Evolutionary conservation across 2,797 vertebrate species (phyloP).

Genomic region (Lepus oiostolus): DNA sequence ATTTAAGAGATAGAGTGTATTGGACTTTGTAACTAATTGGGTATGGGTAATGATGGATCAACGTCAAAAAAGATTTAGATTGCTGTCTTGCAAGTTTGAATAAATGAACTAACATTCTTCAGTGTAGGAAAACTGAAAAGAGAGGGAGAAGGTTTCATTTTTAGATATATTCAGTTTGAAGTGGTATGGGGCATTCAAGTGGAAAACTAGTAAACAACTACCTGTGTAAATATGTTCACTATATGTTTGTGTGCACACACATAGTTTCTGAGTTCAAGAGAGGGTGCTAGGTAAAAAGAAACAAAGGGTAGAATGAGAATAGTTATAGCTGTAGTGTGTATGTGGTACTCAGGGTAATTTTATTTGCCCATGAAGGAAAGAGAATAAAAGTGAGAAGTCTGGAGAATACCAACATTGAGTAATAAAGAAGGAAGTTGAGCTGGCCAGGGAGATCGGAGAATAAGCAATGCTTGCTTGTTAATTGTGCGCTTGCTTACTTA

Average conservation of each 20-base stretch:
- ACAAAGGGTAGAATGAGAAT: not conserved
- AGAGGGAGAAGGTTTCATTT: not conserved
- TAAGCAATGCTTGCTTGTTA: not conserved
- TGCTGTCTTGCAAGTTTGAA: not conserved
- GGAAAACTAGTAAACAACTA: not conserved
- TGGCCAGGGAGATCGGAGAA: not conserved
- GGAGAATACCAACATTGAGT: not conserved
- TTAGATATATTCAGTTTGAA: not conserved
- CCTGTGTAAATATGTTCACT: not conserved
- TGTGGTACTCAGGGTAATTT: not conserved
- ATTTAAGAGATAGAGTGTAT: not conserved
- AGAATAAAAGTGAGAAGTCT: not conserved
- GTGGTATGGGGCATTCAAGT: not conserved
- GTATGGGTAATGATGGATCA: not conserved
- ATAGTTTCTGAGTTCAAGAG: not conserved
- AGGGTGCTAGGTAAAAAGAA: not conserved
- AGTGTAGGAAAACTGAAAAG: not conserved
- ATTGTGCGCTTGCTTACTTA: not conserved
- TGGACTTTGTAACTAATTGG: not conserved
- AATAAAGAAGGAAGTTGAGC: not conserved
- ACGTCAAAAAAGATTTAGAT: conserved; percentile 13
- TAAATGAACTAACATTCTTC: not conserved
- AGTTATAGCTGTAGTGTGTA: not conserved
- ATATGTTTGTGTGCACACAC: not conserved
- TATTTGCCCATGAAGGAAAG: not conserved